A percentile compares a stretch with the other conserved stretches of the same genome.
Evolutionary conservation across 2,113 vertebrate species (phyloP).

Genomic region (Gadus chalcogrammus): DNA sequence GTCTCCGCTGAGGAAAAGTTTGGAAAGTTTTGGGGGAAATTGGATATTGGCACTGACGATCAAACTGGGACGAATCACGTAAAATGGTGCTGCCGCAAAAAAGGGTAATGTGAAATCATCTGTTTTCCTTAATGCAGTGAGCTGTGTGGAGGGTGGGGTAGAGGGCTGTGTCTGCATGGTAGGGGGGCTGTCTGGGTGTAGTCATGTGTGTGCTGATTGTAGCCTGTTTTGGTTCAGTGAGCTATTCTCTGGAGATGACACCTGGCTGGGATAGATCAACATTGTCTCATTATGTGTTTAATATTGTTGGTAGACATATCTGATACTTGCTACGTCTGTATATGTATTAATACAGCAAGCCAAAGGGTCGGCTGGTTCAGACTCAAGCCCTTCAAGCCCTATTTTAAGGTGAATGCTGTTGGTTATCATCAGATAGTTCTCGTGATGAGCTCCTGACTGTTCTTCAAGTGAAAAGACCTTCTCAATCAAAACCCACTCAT

Average conservation of each 20-base stretch:
- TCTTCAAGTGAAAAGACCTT: too few relatives aligned
- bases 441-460: too few relatives aligned
- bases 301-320: background rate
- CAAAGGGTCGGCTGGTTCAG: too few relatives aligned
- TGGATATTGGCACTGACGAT: conserved; percentile 32
- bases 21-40: conserved; percentile 25
- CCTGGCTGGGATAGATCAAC: background rate
- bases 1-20: too few relatives aligned
- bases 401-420: too few relatives aligned
- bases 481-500: too few relatives aligned
- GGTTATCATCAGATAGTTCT: too few relatives aligned
- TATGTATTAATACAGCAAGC: too few relatives aligned
- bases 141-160: conserved; percentile 15
- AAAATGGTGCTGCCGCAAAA: conserved; percentile 67
- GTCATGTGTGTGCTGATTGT: conserved; percentile 23
- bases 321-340: background rate
- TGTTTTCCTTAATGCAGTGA: conserved; percentile 29
- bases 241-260: background rate
- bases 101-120: conserved; percentile 60
- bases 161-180: conserved; percentile 22
- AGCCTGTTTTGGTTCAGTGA: conserved; percentile 16
- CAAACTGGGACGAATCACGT: conserved; percentile 41
- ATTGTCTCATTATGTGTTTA: too few relatives aligned
- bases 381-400: too few relatives aligned
- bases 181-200: conserved; percentile 17